These are phyloP conservation scores for Capitulum mitella DNA, from an alignment of 2,888 invertebrate species.

Conservation along the genomic window DNA sequence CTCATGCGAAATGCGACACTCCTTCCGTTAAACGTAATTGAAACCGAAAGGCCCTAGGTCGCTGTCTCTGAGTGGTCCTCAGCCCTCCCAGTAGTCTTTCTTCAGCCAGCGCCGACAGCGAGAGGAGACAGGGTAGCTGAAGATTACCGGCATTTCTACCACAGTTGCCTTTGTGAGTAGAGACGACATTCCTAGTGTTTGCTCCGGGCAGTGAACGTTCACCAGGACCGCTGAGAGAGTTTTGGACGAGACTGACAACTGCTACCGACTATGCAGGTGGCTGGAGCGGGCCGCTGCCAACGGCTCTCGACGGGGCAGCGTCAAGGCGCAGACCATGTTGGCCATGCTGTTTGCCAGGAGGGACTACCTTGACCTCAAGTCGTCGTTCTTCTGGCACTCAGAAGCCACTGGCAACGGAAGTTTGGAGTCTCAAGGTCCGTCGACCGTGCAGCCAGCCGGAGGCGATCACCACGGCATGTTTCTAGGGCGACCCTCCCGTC, in stretches of 20 bases:
- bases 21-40: too few relatives aligned
- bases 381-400: constrained; percentile 5
- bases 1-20: too few relatives aligned
- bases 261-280: background rate
- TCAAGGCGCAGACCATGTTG: background rate
- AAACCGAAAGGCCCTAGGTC: too few relatives aligned
- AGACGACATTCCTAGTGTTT: background rate
- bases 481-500: too few relatives aligned
- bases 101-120: background rate
- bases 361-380: background rate
- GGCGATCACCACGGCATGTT: too few relatives aligned
- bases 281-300: background rate
- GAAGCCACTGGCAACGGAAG: constrained; percentile 19
- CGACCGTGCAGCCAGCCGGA: too few relatives aligned
- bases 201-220: background rate
- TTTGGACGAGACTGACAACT: too few relatives aligned
- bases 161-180: background rate
- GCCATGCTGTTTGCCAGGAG: background rate
- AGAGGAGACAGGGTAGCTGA: background rate
- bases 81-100: too few relatives aligned
- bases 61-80: too few relatives aligned
- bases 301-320: background rate
- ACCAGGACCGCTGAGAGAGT: background rate
- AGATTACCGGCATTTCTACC: background rate
- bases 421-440: background rate